A percentile compares a stretch with the other conserved stretches of the same genome.
These are phyloP conservation scores for Macrosteles quadrilineatus DNA, from an alignment of 1,140 invertebrate species.

Conservation along the genomic window DNA sequence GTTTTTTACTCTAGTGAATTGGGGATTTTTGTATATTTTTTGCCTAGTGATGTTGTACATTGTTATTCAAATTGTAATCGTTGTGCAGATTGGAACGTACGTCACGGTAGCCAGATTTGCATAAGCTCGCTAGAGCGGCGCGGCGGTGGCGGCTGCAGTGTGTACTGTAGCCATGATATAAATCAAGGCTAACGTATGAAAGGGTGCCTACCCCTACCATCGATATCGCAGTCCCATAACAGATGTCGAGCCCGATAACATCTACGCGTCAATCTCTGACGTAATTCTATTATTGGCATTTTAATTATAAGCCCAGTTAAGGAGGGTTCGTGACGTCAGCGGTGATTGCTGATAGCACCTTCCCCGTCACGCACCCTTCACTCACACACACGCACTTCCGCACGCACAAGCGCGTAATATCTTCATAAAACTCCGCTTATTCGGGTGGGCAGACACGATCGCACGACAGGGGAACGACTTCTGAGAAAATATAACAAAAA, in stretches of 20 bases:
- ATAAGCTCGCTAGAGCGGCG: too few species aligned
- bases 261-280: constrained; percentile 5
- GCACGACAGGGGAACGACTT: too few species aligned
- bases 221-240: background rate
- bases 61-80: too few species aligned
- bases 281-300: constrained; percentile 23
- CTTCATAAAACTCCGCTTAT: background rate
- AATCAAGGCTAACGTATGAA: constrained; percentile 7
- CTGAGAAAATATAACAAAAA: too few species aligned
- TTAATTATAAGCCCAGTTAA: constrained; percentile 24
- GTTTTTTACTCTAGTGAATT: too few species aligned
- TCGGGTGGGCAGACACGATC: background rate
- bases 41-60: too few species aligned
- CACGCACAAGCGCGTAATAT: background rate
- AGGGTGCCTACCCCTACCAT: background rate
- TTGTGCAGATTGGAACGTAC: too few species aligned
- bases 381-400: background rate
- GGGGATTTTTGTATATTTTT: too few species aligned
- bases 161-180: background rate
- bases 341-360: background rate
- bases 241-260: constrained; percentile 14
- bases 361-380: background rate
- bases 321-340: background rate
- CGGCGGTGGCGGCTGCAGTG: too few species aligned
- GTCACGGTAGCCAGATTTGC: background rate